Evolutionary conservation across 1,140 invertebrate genomes (phyloP).

Genomic region (Liolophura sinensis): DNA sequence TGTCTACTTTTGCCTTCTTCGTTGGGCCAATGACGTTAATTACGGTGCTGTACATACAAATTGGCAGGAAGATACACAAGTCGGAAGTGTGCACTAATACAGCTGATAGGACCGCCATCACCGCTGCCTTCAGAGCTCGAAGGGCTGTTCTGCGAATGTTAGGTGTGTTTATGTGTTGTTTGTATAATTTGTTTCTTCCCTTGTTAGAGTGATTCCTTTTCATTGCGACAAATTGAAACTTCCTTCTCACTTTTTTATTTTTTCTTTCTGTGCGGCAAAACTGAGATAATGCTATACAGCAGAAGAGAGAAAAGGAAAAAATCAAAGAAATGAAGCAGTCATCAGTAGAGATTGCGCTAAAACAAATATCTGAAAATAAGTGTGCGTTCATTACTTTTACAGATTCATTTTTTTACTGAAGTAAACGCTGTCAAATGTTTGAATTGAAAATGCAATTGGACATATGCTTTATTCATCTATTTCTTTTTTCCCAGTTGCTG

Average conservation of each 20-base stretch:
- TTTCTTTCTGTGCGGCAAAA: too few species aligned
- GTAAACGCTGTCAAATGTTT: too few species aligned
- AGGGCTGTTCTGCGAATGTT: constrained; percentile 51
- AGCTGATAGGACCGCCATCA: constrained; percentile 23
- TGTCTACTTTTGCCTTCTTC: constrained; percentile 1
- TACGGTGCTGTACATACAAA: constrained; percentile 55
- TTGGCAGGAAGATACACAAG: constrained; percentile 51
- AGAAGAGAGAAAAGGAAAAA: neutral
- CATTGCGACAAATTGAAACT: too few species aligned
- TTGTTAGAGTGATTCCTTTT: too few species aligned
- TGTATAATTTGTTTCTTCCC: constrained; percentile 9
- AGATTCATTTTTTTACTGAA: constrained; percentile 12
- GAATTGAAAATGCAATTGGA: neutral
- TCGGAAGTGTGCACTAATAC: constrained; percentile 23
- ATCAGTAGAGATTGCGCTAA: neutral
- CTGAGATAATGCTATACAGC: neutral
- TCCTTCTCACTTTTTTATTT: too few species aligned
- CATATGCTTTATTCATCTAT: neutral
- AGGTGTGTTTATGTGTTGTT: constrained; percentile 36
- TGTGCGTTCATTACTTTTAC: constrained; percentile 11
- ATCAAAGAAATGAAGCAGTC: constrained; percentile 1
- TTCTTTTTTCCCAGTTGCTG: constrained; percentile 71
- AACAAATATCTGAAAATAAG: neutral
- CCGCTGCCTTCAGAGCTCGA: constrained; percentile 34
- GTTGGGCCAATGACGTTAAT: constrained; percentile 24